Evolutionary conservation across 2,797 vertebrate genomes (phyloP), one percentile per base, ranked within the genome.

Genomic region (Ciconia nigra): DNA sequence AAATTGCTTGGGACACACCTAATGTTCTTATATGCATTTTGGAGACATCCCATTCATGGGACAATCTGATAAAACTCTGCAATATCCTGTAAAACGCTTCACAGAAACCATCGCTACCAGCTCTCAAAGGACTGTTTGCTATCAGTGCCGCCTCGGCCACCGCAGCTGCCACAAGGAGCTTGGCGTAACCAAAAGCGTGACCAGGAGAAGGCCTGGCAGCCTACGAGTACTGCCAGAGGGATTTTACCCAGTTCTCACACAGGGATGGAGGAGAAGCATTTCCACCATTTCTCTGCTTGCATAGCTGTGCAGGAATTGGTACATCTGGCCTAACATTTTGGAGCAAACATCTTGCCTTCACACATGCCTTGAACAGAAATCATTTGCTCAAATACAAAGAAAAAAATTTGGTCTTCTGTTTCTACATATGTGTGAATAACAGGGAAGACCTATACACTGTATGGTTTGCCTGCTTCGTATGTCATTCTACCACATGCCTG

Each of bases 211-310:
- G 13, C 28, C 26, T 28, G 51, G 44, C 72, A 95, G 62, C 41
- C 31, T 28, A 31, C 0, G 0, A 47, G 41, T 63, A 25, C 41
- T 74, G 13, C 52, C 26, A 39, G n/a, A 78, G 35, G 46, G 39
- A 74, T 74, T 77, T 78, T 49, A 81, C 11, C 10, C 31, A 37
- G 55, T 63, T 83, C 59, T 77, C 35, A 29, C 2, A 7, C 14
- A 66, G 37, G n/a, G 33, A 67, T 41, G 28, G 10, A 44, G 21
- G 5, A 80, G 42, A 81, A 78, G 16, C 17, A 65, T 46, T 66
- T 94, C 33, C 44, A 49, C 5, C 25, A 28, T 57, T 91, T 65
- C 49, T 84, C 62, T 1, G 2, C 16, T 61, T 55, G 41, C 52
- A 81, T 52, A 71, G 26, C 35, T 89, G 33, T 70, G 52, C 16